phyloP scores from a whole-genome alignment of 2,888 invertebrate species.

The Spicauda simplicius region DNA sequence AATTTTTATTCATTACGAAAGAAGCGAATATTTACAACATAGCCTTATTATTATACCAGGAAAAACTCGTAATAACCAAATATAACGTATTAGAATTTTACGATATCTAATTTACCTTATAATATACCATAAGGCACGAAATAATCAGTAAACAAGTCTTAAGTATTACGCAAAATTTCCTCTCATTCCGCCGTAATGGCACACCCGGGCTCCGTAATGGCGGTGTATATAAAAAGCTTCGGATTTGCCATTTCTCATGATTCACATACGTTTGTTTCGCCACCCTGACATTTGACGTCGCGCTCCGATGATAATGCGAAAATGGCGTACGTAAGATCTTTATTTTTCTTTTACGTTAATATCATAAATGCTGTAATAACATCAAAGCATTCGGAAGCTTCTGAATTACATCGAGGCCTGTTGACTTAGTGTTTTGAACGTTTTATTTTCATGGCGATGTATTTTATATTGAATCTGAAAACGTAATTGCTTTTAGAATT shows the following conservation, averaged over 20 bases:
- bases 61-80: too few relatives aligned
- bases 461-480: background rate
- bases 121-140: conserved; percentile 3
- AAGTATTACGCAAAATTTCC: conserved; percentile 10
- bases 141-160: conserved; percentile 5
- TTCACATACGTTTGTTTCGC: conserved; percentile 12
- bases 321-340: conserved; percentile 23
- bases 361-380: conserved; percentile 13
- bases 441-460: background rate
- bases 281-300: conserved; percentile 33
- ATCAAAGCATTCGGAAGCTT: conserved; percentile 3
- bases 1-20: too few relatives aligned
- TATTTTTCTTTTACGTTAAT: conserved; percentile 24
- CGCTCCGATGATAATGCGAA: conserved; percentile 27
- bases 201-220: conserved; percentile 3
- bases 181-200: conserved; percentile 15
- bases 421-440: background rate
- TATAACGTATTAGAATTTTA: background rate
- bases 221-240: conserved; percentile 10
- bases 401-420: conserved; percentile 2
- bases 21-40: background rate
- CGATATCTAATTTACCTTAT: conserved; percentile 1
- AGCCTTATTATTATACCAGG: background rate
- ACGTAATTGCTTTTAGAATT: too few relatives aligned
- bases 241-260: conserved; percentile 15